Conservation (phyloP, 92 coral and sea anemone genomes). For the Epizoanthus scotinus region DNA sequence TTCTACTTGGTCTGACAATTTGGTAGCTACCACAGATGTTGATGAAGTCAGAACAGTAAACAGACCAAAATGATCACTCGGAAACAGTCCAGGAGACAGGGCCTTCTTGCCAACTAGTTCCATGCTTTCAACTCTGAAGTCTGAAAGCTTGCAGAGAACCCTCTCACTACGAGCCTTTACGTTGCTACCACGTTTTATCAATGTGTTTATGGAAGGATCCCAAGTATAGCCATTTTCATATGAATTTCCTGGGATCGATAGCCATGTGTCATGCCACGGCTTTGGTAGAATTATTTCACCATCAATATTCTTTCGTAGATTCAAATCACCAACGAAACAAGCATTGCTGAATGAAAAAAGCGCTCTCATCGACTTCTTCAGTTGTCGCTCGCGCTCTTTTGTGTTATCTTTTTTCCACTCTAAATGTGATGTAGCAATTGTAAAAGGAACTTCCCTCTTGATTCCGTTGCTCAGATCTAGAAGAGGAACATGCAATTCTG, state of each 20-base stretch:
- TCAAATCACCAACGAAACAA: constrained; percentile 68
- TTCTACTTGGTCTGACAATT: not conserved
- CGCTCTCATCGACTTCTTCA: constrained; percentile 39
- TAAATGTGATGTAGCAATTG: constrained; percentile 61
- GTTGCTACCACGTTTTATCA: constrained; percentile 5
- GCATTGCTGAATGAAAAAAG: constrained; percentile 44
- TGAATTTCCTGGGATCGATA: constrained; percentile 36
- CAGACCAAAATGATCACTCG: constrained; percentile 69
- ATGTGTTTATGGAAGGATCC: constrained; percentile 40
- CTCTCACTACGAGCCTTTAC: constrained; percentile 56
- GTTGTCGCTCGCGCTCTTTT: constrained; percentile 47
- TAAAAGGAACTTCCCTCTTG: constrained; percentile 22
- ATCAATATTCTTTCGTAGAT: constrained; percentile 48
- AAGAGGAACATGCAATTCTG: constrained; percentile 20
- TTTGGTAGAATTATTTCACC: constrained; percentile 57
- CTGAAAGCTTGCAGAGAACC: constrained; percentile 58
- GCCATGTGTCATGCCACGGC: constrained; percentile 65
- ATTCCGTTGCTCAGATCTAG: not conserved
- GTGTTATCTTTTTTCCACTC: constrained; percentile 40
- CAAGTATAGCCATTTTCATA: constrained; percentile 59
- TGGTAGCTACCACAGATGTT: not conserved
- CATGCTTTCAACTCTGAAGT: constrained; percentile 47
- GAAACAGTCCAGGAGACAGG: constrained; percentile 26
- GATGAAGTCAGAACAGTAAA: constrained; percentile 26
- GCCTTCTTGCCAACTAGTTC: constrained; percentile 31